A percentile compares a stretch with the other conserved stretches of the same genome.
Conservation (phyloP, 35 echinoderm and acorn worm species). For the Eucidaris tribuloides region DNA sequence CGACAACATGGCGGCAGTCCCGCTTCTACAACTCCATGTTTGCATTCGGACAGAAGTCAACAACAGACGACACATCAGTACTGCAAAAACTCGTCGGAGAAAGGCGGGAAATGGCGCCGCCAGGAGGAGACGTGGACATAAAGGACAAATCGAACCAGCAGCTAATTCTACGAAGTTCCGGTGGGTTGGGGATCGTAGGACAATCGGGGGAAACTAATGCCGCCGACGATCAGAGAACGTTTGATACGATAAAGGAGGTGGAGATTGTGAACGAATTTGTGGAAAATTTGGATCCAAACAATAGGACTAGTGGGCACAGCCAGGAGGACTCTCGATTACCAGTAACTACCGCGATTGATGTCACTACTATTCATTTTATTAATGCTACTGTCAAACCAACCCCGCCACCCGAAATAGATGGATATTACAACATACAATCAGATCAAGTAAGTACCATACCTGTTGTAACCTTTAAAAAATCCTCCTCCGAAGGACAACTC, state of each 20-base stretch:
- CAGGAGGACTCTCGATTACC: conserved; percentile 20
- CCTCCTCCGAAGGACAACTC: too few relatives aligned
- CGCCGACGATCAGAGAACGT: conserved; percentile 5
- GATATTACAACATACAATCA: conserved; percentile 34
- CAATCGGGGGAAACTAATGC: neutral
- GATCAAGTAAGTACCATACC: conserved; percentile 13
- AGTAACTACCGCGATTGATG: conserved; percentile 42
- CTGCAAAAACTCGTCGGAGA: neutral
- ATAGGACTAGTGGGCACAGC: neutral
- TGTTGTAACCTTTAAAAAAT: too few relatives aligned
- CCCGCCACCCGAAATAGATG: conserved; percentile 32
- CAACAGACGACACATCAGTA: conserved; percentile 9
- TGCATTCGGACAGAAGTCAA: neutral
- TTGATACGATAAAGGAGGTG: neutral
- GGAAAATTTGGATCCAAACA: neutral
- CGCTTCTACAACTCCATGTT: conserved; percentile 3
- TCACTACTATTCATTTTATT: conserved; percentile 40
- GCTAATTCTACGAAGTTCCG: neutral
- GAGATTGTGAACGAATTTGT: neutral
- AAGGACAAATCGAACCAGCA: neutral
- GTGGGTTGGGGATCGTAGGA: neutral
- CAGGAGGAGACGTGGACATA: neutral
- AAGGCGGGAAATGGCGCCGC: neutral
- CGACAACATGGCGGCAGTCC: neutral
- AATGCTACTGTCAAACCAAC: conserved; percentile 56